These are phyloP conservation scores for Propithecus perrieri DNA, from an alignment of 2,797 vertebrate genomes.

Conservation along the genomic window DNA sequence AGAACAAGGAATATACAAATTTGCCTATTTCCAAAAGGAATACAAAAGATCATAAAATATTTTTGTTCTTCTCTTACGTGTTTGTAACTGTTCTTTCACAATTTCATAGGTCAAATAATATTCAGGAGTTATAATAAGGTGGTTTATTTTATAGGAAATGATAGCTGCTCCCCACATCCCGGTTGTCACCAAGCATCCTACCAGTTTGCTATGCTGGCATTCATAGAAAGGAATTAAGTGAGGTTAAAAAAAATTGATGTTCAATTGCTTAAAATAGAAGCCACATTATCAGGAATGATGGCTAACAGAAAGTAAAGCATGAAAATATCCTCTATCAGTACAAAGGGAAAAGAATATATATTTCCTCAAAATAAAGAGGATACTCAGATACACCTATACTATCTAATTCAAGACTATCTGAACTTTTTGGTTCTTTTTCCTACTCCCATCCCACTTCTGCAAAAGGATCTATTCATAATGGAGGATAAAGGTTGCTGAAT, in stretches of 20 bases:
- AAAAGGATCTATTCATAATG: conserved; percentile 66
- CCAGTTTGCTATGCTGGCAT: neutral
- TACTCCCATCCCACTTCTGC: conserved; percentile 23
- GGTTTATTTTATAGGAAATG: neutral
- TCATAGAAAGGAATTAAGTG: conserved; percentile 1
- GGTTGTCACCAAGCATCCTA: neutral
- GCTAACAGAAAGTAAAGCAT: neutral
- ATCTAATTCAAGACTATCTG: conserved; percentile 25
- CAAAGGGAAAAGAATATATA: neutral
- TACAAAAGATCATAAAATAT: neutral
- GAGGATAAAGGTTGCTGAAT: conserved; percentile 74
- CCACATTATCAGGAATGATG: neutral
- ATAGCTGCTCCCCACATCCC: neutral
- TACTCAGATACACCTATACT: neutral
- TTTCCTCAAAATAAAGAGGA: neutral
- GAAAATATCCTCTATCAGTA: neutral
- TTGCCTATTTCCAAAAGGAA: neutral
- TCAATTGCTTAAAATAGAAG: conserved; percentile 43
- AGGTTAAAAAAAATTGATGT: neutral
- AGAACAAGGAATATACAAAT: neutral
- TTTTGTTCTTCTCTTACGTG: neutral
- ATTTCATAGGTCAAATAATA: neutral
- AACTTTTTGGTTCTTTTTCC: conserved; percentile 54
- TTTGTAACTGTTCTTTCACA: conserved; percentile 7
- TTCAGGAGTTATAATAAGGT: neutral